Base-by-base conservation (phyloP, 1,140 invertebrate genomes). In the Drosophila auraria region DNA sequence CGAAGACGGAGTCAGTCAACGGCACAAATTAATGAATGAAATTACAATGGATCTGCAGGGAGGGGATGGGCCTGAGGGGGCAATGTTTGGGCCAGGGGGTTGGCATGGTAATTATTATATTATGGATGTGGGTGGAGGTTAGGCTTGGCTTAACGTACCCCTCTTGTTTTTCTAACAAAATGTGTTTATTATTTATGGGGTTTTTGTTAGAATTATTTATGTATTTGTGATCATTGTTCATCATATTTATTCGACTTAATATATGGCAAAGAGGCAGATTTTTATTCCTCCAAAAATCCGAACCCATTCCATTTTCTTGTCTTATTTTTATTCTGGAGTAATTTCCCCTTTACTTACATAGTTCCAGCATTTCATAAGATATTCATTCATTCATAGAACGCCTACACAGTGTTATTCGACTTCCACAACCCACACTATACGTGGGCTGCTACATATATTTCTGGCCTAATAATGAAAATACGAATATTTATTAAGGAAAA, bases 11-110 rank as follows among this genome's bases (percentile, higher is more conserved):
- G 81, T 47, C 83, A 87, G 50, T 50, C 62, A 84, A 64, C 78
- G 78, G 79, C 86, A 87, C 81, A 89, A 90, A 81, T 79, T 87
- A 89, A 89, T 87, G 81, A 81, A 83, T 78, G 81, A 27, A 81
- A 89, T 87, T 87, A 87, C 71, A 77, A 63, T 57, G 53, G 25
- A 40, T 40, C 0, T 17, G 11, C 20, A 20, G 17, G 33, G 5
- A 11, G 38, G 33, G 40, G 45, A 20, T 69, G 54, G 36, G 7
- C 20, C 25, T 8, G 51, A 49, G 27, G 45, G 27, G 17, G 17
- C 17, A 45, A 20, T 57, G 51, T 47, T 70, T 47, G 69, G 40
- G 38, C 38, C 61, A 20, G 40, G 50, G 64, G 50, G 50, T 69
- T 36, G 65, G 45, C 65, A 27, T 68, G 65, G 50, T 65, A 77